phyloP scores from a whole-genome alignment of 2,113 vertebrate species.

The Sorex araneus region DNA sequence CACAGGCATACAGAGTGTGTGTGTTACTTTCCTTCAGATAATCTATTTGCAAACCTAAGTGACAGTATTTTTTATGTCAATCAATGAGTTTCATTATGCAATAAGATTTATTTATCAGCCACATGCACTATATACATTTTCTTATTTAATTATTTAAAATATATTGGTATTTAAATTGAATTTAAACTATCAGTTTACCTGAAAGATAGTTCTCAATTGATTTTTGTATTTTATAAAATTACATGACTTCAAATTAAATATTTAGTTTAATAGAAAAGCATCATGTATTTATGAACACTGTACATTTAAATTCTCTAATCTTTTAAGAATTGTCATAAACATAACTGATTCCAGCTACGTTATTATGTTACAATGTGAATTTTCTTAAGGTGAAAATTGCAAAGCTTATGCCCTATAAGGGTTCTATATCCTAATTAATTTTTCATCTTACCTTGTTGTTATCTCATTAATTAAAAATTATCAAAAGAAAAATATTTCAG shows the following conservation, averaged over 20 bases:
- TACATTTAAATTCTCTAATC: constrained; percentile 29
- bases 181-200: constrained; percentile 58
- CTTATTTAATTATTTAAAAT: constrained; percentile 23
- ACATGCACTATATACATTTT: constrained; percentile 47
- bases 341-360: constrained; percentile 50
- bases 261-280: constrained; percentile 19
- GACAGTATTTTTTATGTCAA: constrained; percentile 44
- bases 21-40: constrained; percentile 9
- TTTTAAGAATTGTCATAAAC: constrained; percentile 12
- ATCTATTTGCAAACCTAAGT: not conserved
- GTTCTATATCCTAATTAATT: constrained; percentile 55
- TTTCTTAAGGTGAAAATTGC: constrained; percentile 37
- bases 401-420: constrained; percentile 53
- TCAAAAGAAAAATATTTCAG: constrained; percentile 53
- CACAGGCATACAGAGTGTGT: not conserved
- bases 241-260: constrained; percentile 27
- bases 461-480: constrained; percentile 71
- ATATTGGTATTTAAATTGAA: constrained; percentile 35
- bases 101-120: constrained; percentile 18
- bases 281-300: not conserved
- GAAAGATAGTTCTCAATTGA: constrained; percentile 51
- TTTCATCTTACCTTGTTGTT: constrained; percentile 38
- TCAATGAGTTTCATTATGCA: constrained; percentile 7
- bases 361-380: constrained; percentile 49
- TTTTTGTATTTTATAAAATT: constrained; percentile 46